Evolutionary conservation across 2,888 invertebrate species (phyloP), one percentile per base, ranked within the genome.

Genomic region (Aspidiotus rigidus): DNA sequence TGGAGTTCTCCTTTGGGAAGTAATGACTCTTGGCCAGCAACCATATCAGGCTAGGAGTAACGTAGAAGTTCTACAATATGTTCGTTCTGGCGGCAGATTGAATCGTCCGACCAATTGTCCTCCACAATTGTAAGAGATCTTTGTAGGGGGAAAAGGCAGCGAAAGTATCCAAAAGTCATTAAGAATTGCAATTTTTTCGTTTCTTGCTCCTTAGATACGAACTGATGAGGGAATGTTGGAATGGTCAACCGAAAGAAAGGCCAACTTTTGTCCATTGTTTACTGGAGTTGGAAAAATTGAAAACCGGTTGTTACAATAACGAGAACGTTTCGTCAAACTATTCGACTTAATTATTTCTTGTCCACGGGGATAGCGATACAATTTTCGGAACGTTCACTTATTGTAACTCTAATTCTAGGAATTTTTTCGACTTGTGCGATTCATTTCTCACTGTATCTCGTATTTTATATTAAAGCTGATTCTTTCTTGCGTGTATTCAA

Each of bases 11-110:
- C 85, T 96, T 77, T 98, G 97, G 96, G 99, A 99, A 82, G 92
- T 98, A 62, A 85, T 98, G 77, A 93, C 97, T 0, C 80, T 98
- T 63, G 98, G 98, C 0, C 93, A 95, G 77, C 94, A 96, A 77
- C 99, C 99, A 0, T 99, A 99, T 80, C 93, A 92, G 7, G 94
- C 93, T 10, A 83, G 91, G 72, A 90, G 89, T 71, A 97, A 98
- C 80, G 82, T 90, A 13, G 94, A 97, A 78, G 97, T 98, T 40
- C 80, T 96, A 70, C 86, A 90, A 74, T 91, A 90, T 78, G 94
- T 98, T 9, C 84, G 92, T 72, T 85, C 86, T 5, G 94, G 95
- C 0, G 95, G 95, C 41, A 83, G 89, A 57, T 82, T 94, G n/a
- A 86, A 87, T 44, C 83, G 87, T 74, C 91, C 92, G 7, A 83